phyloP scores from a whole-genome alignment of 2,797 vertebrate genomes.

The Schizopygopsis malacanthus region DNA sequence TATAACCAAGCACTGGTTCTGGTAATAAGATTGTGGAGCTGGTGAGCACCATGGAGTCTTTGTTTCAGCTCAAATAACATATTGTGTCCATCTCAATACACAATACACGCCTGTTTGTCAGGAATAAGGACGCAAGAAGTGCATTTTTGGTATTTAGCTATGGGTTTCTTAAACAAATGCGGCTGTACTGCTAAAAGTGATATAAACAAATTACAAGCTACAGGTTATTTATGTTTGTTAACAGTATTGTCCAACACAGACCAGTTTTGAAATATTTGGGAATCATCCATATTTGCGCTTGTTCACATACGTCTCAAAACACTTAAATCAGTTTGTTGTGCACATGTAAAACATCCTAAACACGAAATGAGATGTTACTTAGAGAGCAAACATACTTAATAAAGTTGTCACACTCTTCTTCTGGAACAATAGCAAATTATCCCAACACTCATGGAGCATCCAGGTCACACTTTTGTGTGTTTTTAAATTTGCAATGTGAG shows the following conservation, averaged over 20 bases:
- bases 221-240: background rate
- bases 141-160: background rate
- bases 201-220: background rate
- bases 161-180: background rate
- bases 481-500: background rate
- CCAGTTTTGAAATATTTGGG: background rate
- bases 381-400: too few relatives aligned
- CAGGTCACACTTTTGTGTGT: background rate
- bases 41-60: slow-evolving; percentile 34
- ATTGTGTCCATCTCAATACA: slow-evolving; percentile 20
- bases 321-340: too few relatives aligned
- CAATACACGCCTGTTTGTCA: slow-evolving; percentile 24
- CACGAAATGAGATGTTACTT: too few relatives aligned
- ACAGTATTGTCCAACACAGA: background rate
- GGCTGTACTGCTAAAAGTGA: background rate
- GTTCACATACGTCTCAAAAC: too few relatives aligned
- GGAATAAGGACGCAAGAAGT: background rate
- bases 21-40: slow-evolving; percentile 1
- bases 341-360: too few relatives aligned
- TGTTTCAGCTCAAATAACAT: slow-evolving; percentile 45
- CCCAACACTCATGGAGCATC: too few relatives aligned
- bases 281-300: too few relatives aligned
- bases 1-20: slow-evolving; percentile 1
- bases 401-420: too few relatives aligned
- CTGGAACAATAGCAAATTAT: too few relatives aligned